Conservation (phyloP, 2,797 vertebrate species). For the Cirrhinus mrigala region DNA sequence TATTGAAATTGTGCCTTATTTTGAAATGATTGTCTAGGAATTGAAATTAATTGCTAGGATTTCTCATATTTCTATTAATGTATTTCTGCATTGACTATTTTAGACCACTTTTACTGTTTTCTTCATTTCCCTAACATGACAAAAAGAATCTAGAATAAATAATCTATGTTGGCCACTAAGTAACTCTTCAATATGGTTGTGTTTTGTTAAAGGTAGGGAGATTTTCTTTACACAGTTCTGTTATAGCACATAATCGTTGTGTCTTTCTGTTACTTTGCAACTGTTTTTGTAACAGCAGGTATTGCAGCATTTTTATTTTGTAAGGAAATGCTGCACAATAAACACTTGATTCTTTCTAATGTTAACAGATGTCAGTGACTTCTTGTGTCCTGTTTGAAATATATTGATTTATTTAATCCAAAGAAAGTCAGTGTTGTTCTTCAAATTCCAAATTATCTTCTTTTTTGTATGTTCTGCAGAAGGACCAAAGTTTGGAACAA, state of each 20-base stretch:
- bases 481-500: too few relatives aligned
- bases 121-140: not conserved
- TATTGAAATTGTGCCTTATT: conserved; percentile 43
- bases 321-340: conserved; percentile 44
- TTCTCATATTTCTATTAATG: not conserved
- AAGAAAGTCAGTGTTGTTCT: not conserved
- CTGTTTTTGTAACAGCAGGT: conserved; percentile 5
- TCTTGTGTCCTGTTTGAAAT: not conserved
- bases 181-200: not conserved
- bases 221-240: not conserved
- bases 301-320: not conserved
- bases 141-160: not conserved
- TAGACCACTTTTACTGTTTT: conserved; percentile 2
- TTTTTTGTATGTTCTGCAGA: not conserved
- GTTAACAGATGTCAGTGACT: not conserved
- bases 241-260: not conserved
- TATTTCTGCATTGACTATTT: not conserved
- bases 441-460: not conserved
- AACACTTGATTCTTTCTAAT: conserved; percentile 35
- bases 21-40: not conserved
- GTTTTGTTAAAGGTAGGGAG: not conserved
- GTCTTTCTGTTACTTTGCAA: conserved; percentile 11
- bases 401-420: too few relatives aligned
- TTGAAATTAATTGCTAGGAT: not conserved
- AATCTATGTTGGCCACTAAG: not conserved